Evolutionary conservation across 2,797 vertebrate genomes (phyloP), one percentile per base, ranked within the genome.

Genomic region (Diceros bicornis): DNA sequence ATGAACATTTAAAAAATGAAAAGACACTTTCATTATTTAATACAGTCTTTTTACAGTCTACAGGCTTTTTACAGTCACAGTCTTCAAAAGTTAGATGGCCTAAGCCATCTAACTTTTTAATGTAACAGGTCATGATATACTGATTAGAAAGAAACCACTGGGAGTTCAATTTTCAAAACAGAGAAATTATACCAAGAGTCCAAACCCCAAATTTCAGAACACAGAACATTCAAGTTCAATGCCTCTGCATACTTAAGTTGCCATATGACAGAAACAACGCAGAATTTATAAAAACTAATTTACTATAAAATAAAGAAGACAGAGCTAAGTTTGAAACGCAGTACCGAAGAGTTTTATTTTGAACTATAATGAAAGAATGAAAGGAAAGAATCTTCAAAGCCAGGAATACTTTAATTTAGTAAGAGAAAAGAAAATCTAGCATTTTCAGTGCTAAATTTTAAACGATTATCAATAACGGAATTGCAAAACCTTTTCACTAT

Each of bases 71-170:
- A 74, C 61, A 97, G 94, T 97, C 68, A 97, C 78, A 92, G 91
- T 71, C 21, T 96, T 91, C 93, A 94, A 44, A 66, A 97, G 93
- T 41, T 77, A 96, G 81, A 84, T 89, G 37, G 96, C 79, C 97
- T 96, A 96, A 86, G 34, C n/a, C 21, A 85, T 32, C 62, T 98
- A 91, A 94, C 97, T 98, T 97, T 97, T 89, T 94, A 94, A 98
- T 87, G 59, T 62, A 96, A 98, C 34, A 89, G 25, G 74, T 96
- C 83, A 52, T 77, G 96, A 97, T 59, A 87, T 55, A 93, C 44
- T 95, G 61, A 85, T 93, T 91, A 98, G 82, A 97, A 84, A 98
- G 92, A 98, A 97, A 95, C 71, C 82, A 86, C 81, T 14, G 3
- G 21, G 27, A 91, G 68, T 93, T 95, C 61, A 89, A 20, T 92